phyloP scores from a whole-genome alignment of 1,140 invertebrate genomes.

The Aethina tumida region DNA sequence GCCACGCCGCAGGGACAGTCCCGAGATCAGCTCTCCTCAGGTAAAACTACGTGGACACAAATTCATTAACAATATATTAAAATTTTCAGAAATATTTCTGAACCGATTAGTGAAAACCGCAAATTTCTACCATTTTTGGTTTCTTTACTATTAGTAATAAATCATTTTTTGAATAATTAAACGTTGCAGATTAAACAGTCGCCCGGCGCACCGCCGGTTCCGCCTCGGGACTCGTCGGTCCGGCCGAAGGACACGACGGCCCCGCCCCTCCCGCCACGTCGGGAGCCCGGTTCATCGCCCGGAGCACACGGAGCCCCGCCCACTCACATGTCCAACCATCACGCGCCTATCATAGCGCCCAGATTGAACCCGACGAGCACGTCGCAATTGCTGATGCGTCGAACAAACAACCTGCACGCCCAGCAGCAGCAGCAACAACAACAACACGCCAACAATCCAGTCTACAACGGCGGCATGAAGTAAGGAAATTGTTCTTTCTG shows the following conservation, averaged over 20 bases:
- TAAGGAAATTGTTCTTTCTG: slow-evolving; percentile 15
- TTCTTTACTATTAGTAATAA: slow-evolving; percentile 11
- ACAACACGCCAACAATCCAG: too few species aligned
- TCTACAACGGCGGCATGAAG: slow-evolving; percentile 23
- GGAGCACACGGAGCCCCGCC: slow-evolving; percentile 34
- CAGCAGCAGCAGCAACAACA: slow-evolving; percentile 11
- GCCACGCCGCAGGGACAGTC: slow-evolving; percentile 48
- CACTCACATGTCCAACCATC: slow-evolving; percentile 26
- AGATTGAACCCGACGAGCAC: slow-evolving; percentile 37
- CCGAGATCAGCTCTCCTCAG: slow-evolving; percentile 44
- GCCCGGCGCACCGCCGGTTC: slow-evolving; percentile 47
- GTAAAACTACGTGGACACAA: slow-evolving; percentile 24
- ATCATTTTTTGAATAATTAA: too few species aligned
- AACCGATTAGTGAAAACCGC: neutral
- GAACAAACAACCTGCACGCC: slow-evolving; percentile 27
- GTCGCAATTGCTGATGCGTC: slow-evolving; percentile 29
- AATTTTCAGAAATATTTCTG: neutral
- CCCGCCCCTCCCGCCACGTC: slow-evolving; percentile 52
- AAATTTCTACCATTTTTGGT: slow-evolving; percentile 6
- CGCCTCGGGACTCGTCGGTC: slow-evolving; percentile 35
- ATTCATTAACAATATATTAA: neutral
- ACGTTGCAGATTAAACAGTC: slow-evolving; percentile 38
- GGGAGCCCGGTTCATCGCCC: slow-evolving; percentile 39
- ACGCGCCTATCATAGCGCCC: slow-evolving; percentile 36
- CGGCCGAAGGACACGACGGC: slow-evolving; percentile 44